phyloP scores from a whole-genome alignment of 2,113 vertebrate genomes.

The Gymnocephalus cernua region DNA sequence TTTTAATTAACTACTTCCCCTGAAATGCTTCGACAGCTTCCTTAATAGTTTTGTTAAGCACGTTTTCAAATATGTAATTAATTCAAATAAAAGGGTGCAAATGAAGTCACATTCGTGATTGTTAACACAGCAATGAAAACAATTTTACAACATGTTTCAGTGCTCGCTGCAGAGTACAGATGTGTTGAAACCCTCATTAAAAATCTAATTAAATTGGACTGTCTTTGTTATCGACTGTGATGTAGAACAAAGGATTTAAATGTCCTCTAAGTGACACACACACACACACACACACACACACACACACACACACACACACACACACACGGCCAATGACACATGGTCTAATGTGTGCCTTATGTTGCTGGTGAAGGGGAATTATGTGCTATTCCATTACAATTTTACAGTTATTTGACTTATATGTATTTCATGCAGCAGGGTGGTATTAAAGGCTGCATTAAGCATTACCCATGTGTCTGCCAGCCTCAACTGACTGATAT shows the following conservation, averaged over 20 bases:
- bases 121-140: slow-evolving; percentile 30
- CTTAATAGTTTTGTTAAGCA: slow-evolving; percentile 17
- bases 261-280: slow-evolving; percentile 31
- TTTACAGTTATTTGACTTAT: background rate
- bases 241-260: slow-evolving; percentile 75
- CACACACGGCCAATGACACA: slow-evolving; percentile 27
- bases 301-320: slow-evolving; percentile 13
- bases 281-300: slow-evolving; percentile 27
- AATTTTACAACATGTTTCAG: slow-evolving; percentile 35
- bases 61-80: slow-evolving; percentile 27
- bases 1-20: background rate
- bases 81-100: slow-evolving; percentile 31
- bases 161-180: slow-evolving; percentile 14
- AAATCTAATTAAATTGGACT: slow-evolving; percentile 70
- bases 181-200: slow-evolving; percentile 60
- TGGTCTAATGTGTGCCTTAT: slow-evolving; percentile 27
- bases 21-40: background rate
- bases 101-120: slow-evolving; percentile 6
- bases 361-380: slow-evolving; percentile 1
- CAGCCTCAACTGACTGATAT: background rate
- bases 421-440: slow-evolving; percentile 1
- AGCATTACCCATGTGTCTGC: background rate
- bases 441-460: background rate
- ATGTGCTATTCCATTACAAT: background rate
- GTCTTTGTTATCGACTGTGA: slow-evolving; percentile 72